Percentiles rank a stretch among this genome's conserved stretches.
Evolutionary conservation across 2,888 invertebrate species (phyloP).

Genomic region (Drepana falcataria): DNA sequence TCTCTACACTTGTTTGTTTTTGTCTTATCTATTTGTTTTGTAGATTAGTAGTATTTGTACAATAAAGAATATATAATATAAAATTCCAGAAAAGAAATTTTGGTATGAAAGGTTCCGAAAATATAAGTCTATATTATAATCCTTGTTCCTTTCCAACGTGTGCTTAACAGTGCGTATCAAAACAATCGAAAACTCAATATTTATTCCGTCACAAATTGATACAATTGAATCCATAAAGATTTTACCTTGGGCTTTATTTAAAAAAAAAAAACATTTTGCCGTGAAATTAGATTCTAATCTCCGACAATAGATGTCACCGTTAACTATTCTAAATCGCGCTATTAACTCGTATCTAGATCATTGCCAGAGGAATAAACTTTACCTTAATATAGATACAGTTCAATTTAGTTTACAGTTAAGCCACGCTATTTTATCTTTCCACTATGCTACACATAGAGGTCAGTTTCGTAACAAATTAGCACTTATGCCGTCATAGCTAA

Average conservation of each 20-base stretch:
- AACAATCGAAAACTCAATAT: no score
- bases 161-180: no score
- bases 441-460: constrained; percentile 19
- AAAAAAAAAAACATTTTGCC: neutral
- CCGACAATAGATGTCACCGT: neutral
- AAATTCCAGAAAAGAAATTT: no score
- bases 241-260: neutral
- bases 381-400: neutral
- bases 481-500: constrained; percentile 31
- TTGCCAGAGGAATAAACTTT: neutral
- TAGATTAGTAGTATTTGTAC: no score
- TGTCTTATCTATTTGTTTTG: no score
- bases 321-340: neutral
- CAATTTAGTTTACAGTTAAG: constrained; percentile 8
- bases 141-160: no score
- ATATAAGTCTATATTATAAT: no score
- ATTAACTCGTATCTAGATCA: neutral
- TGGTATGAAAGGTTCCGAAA: no score
- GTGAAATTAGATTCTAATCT: neutral
- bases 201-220: no score
- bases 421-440: constrained; percentile 1
- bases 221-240: neutral
- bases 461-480: constrained; percentile 40
- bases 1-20: no score
- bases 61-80: no score